Evolutionary conservation across 2,113 vertebrate genomes (phyloP).

Genomic region (Macroglossus sobrinus): DNA sequence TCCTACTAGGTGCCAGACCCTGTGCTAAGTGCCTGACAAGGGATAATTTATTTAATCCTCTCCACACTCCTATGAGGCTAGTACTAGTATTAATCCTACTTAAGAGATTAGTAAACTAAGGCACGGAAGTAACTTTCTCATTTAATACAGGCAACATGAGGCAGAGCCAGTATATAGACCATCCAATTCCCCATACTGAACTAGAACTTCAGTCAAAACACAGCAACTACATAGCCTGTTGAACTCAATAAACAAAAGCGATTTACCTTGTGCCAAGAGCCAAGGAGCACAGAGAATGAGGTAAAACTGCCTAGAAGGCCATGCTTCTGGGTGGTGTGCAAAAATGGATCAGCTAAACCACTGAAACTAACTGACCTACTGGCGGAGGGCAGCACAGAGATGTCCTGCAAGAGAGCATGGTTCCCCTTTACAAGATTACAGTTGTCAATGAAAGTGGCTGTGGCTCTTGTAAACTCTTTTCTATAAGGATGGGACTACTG

Average conservation of each 20-base stretch:
- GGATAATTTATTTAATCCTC: not conserved
- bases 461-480: not conserved
- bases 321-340: not conserved
- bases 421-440: not conserved
- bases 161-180: not conserved
- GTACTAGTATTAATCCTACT: not conserved
- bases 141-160: not conserved
- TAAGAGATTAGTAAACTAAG: not conserved
- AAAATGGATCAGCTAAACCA: not conserved
- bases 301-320: not conserved
- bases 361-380: not conserved
- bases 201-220: not conserved
- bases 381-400: not conserved
- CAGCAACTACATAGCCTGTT: not conserved
- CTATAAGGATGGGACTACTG: not conserved
- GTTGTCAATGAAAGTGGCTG: not conserved
- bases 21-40: not conserved
- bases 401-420: not conserved
- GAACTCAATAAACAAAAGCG: not conserved
- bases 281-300: not conserved
- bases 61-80: not conserved
- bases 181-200: not conserved
- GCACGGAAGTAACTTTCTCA: not conserved
- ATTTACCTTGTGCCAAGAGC: not conserved
- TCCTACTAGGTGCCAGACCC: not conserved